phyloP scores from a whole-genome alignment of 1,140 invertebrate species.

The Meteorus sp. region DNA sequence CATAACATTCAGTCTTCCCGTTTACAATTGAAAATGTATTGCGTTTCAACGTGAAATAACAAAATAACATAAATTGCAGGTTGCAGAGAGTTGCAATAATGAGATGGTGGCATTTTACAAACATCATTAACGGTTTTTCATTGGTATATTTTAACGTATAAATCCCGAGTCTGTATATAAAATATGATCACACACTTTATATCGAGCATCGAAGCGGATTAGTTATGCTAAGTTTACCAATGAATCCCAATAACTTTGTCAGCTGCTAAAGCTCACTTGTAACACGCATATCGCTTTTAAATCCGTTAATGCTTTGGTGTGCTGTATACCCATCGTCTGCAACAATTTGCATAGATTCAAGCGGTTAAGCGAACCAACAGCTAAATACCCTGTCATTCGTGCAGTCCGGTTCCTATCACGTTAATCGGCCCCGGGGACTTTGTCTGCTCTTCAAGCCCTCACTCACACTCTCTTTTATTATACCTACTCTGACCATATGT shows the following conservation, averaged over 20 bases:
- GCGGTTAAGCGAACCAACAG: constrained; percentile 17
- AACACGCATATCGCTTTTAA: constrained; percentile 54
- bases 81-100: too few species aligned
- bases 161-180: too few species aligned
- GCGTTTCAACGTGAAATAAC: too few species aligned
- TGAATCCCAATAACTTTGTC: constrained; percentile 41
- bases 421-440: constrained; percentile 26
- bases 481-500: too few species aligned
- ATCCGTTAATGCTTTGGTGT: constrained; percentile 54
- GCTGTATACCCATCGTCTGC: constrained; percentile 30
- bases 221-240: constrained; percentile 36
- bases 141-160: too few species aligned
- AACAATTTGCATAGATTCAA: constrained; percentile 50
- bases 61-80: too few species aligned
- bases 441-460: neutral
- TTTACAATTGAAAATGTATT: too few species aligned
- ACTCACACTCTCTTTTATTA: neutral
- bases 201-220: constrained; percentile 12
- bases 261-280: constrained; percentile 28
- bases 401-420: constrained; percentile 7
- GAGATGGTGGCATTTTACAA: too few species aligned
- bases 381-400: constrained; percentile 15
- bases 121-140: too few species aligned
- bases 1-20: too few species aligned
- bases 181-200: too few species aligned